Percentiles rank a stretch among this genome's conserved stretches.
Evolutionary conservation across 1,140 invertebrate species (phyloP).

Genomic region (Cephus cinctus): DNA sequence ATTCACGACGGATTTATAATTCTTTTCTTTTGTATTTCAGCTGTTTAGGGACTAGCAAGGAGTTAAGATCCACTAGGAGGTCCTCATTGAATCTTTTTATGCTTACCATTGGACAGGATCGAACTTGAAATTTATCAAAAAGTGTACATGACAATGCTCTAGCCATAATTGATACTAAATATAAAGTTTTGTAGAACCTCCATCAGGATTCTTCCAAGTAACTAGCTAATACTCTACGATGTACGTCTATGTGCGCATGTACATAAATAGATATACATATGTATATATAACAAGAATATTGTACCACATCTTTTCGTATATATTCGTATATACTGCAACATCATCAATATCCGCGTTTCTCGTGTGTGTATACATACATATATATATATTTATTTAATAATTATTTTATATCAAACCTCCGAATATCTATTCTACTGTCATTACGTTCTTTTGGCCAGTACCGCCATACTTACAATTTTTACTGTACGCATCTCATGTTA

Average conservation of each 20-base stretch:
- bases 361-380: conserved; percentile 2
- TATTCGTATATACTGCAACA: conserved; percentile 5
- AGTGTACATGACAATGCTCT: too few species aligned
- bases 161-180: too few species aligned
- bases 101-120: conserved; percentile 4
- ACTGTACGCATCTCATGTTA: too few species aligned
- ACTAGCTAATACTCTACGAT: too few species aligned
- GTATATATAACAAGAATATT: too few species aligned
- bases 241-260: background rate
- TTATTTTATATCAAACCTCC: conserved; percentile 4
- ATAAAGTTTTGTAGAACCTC: too few species aligned
- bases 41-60: conserved; percentile 30
- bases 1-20: conserved; percentile 14
- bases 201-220: too few species aligned
- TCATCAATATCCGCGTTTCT: background rate
- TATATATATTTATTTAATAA: conserved; percentile 6
- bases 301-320: too few species aligned
- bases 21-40: background rate
- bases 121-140: too few species aligned
- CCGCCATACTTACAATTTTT: conserved; percentile 30
- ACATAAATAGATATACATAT: conserved; percentile 9
- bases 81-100: conserved; percentile 1
- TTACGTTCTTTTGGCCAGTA: conserved; percentile 20
- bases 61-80: conserved; percentile 16
- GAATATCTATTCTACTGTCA: conserved; percentile 1